These are phyloP conservation scores for Coregonus clupeaformis DNA, from an alignment of 2,113 vertebrate genomes.

Conservation along the genomic window DNA sequence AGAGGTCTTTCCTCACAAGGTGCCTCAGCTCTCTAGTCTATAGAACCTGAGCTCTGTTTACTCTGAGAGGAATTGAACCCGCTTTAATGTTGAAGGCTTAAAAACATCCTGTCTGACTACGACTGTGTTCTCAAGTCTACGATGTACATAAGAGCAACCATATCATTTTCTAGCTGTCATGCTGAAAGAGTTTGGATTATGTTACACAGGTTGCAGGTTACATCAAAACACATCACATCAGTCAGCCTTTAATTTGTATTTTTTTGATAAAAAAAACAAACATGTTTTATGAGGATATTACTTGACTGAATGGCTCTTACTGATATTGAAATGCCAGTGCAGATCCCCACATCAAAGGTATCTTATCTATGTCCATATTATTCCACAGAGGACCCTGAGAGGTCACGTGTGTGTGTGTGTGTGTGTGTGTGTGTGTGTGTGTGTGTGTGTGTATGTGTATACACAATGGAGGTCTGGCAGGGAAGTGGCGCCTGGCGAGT, in stretches of 20 bases:
- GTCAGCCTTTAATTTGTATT: not conserved
- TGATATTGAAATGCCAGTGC: slow-evolving; percentile 22
- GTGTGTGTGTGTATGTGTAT: too few relatives aligned
- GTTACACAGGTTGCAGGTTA: not conserved
- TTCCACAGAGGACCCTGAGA: slow-evolving; percentile 45
- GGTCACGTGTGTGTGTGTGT: slow-evolving; percentile 39
- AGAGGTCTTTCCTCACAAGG: slow-evolving; percentile 58
- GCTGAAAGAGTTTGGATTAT: not conserved
- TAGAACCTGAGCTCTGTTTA: slow-evolving; percentile 60
- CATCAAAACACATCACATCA: slow-evolving; percentile 18
- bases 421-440: slow-evolving; percentile 28
- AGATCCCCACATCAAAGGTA: slow-evolving; percentile 36
- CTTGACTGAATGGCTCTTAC: not conserved
- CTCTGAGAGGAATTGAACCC: slow-evolving; percentile 65
- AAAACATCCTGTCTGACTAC: slow-evolving; percentile 23
- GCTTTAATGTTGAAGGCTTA: slow-evolving; percentile 59
- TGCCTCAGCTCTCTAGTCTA: slow-evolving; percentile 50
- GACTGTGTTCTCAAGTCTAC: slow-evolving; percentile 36
- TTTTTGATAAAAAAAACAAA: too few relatives aligned
- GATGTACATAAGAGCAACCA: slow-evolving; percentile 26
- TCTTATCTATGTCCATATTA: slow-evolving; percentile 23
- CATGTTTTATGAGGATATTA: slow-evolving; percentile 11
- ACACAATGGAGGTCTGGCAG: too few relatives aligned
- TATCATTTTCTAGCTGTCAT: slow-evolving; percentile 18
- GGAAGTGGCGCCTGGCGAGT: slow-evolving; percentile 21